phyloP scores from a whole-genome alignment of 1,140 invertebrate genomes.

The Gryllus bimaculatus region DNA sequence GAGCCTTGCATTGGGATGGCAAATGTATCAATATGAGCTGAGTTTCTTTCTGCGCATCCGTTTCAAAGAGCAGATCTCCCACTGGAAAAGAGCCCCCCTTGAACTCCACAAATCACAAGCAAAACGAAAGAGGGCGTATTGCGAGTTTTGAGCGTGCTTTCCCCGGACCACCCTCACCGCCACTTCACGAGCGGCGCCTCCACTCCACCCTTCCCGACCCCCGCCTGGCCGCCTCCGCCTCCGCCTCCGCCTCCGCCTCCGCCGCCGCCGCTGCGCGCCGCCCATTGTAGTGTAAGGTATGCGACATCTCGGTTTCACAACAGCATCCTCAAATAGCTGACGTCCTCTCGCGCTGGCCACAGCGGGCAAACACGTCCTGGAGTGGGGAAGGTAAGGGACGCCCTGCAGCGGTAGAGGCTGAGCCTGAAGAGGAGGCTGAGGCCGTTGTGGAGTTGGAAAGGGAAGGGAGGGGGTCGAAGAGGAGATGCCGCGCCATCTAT shows the following conservation, averaged over 20 bases:
- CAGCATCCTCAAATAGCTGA: not conserved
- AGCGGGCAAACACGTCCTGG: not conserved
- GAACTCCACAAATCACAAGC: no score
- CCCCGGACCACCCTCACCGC: not conserved
- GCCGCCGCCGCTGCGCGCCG: no score
- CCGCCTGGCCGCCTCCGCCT: no score
- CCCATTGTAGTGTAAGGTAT: not conserved
- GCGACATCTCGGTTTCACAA: not conserved
- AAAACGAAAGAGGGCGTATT: no score
- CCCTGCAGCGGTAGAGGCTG: not conserved
- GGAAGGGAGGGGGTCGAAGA: no score
- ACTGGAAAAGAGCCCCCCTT: no score
- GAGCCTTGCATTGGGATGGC: no score
- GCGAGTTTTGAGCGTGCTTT: not conserved
- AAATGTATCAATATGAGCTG: no score
- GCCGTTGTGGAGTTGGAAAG: not conserved
- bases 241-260: not conserved
- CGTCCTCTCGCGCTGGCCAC: not conserved
- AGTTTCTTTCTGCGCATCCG: no score
- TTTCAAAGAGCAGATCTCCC: no score
- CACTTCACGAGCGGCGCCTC: not conserved
- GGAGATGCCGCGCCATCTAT: no score
- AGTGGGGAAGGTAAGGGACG: not conserved
- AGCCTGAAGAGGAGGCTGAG: not conserved
- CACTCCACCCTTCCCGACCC: no score